phyloP scores from a whole-genome alignment of 2,888 invertebrate genomes.

The Lagria hirta region DNA sequence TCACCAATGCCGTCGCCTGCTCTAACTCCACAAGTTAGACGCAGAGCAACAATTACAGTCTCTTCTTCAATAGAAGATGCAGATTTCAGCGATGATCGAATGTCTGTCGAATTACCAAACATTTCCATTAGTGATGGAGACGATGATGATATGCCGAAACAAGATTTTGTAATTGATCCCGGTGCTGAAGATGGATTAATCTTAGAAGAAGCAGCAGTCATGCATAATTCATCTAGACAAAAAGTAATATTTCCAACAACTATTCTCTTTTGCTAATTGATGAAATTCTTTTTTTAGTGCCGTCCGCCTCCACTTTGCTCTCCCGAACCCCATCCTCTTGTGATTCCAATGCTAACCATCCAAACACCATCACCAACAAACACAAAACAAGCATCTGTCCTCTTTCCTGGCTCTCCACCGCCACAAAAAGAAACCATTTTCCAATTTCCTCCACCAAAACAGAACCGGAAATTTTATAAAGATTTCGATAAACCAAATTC shows the following conservation, averaged over 20 bases:
- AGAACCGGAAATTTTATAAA: slow-evolving; percentile 58
- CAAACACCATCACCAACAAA: slow-evolving; percentile 72
- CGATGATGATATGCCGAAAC: slow-evolving; percentile 47
- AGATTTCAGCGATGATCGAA: slow-evolving; percentile 56
- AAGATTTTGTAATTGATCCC: slow-evolving; percentile 52
- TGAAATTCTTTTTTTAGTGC: slow-evolving; percentile 53
- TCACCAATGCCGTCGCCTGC: slow-evolving; percentile 73
- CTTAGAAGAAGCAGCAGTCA: slow-evolving; percentile 52
- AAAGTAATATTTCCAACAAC: slow-evolving; percentile 11
- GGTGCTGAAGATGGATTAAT: slow-evolving; percentile 54
- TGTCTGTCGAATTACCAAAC: slow-evolving; percentile 54
- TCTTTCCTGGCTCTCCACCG: slow-evolving; percentile 61
- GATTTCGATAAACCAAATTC: slow-evolving; percentile 66
- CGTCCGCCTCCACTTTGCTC: slow-evolving; percentile 58
- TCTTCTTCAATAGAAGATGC: slow-evolving; percentile 56
- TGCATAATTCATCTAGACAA: slow-evolving; percentile 37
- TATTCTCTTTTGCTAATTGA: slow-evolving; percentile 10
- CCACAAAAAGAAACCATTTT: slow-evolving; percentile 53
- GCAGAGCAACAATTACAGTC: slow-evolving; percentile 48
- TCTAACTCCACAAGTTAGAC: slow-evolving; percentile 66
- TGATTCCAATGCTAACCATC: slow-evolving; percentile 66
- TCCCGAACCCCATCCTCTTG: slow-evolving; percentile 50
- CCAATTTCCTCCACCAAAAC: slow-evolving; percentile 43
- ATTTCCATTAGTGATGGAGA: slow-evolving; percentile 50
- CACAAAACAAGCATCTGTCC: slow-evolving; percentile 53